Percentiles rank a stretch among this genome's conserved stretches.
phyloP scores from a whole-genome alignment of 2,888 invertebrate species.

The Parelbella ahira region DNA sequence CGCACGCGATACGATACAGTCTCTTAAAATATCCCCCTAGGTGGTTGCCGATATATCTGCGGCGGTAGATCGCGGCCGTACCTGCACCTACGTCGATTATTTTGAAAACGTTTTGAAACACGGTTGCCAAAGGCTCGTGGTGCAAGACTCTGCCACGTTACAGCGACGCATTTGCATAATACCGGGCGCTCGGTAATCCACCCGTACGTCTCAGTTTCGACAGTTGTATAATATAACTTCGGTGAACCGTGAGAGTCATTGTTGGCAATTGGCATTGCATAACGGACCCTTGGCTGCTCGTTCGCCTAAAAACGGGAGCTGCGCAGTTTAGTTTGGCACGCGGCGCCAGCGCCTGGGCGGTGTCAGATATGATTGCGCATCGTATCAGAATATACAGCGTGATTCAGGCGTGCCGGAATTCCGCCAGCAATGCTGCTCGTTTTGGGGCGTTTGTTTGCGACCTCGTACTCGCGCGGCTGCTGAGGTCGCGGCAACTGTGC shows the following conservation, averaged over 20 bases:
- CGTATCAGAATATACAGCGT: conserved; percentile 54
- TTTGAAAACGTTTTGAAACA: conserved; percentile 77
- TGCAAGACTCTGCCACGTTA: conserved; percentile 67
- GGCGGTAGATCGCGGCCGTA: conserved; percentile 36
- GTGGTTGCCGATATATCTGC: conserved; percentile 39
- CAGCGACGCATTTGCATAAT: conserved; percentile 74
- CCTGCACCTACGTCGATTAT: conserved; percentile 57
- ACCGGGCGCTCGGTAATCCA: conserved; percentile 61
- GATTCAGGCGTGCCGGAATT: conserved; percentile 74
- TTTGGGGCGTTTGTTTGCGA: conserved; percentile 71
- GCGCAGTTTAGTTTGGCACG: conserved; percentile 57
- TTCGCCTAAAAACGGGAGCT: conserved; percentile 33
- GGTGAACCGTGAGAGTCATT: conserved; percentile 42
- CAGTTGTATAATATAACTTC: conserved; percentile 64
- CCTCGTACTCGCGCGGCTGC: conserved; percentile 61
- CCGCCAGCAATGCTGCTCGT: conserved; percentile 56
- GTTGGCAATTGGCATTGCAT: conserved; percentile 37
- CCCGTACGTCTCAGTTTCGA: conserved; percentile 51
- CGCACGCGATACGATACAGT: conserved; percentile 40
- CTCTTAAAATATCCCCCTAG: conserved; percentile 26
- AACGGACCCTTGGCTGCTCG: conserved; percentile 37
- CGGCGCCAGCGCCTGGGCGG: conserved; percentile 46
- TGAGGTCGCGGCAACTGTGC: conserved; percentile 76
- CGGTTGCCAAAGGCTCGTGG: conserved; percentile 71
- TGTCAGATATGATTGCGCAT: conserved; percentile 47